Percentiles rank a stretch among this genome's conserved stretches.
Conservation (phyloP, 2,797 vertebrate species). For the Betta splendens region DNA sequence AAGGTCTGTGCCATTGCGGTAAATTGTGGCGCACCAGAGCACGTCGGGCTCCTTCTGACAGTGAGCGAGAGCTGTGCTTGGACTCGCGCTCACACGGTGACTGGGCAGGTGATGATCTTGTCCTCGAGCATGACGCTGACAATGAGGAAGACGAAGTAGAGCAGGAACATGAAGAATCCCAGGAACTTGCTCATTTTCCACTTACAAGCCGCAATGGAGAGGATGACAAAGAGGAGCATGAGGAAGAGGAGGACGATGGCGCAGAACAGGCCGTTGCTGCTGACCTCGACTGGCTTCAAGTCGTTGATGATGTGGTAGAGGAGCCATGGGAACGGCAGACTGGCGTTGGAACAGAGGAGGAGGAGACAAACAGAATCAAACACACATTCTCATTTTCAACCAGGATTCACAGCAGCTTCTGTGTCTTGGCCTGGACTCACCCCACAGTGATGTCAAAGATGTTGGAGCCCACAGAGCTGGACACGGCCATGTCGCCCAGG, state of each 20-base stretch:
- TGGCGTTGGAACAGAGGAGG: constrained; percentile 60
- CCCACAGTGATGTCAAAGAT: constrained; percentile 99
- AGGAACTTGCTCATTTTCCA: constrained; percentile 98
- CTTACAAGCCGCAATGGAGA: constrained; percentile 93
- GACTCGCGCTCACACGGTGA: constrained; percentile 85
- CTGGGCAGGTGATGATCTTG: constrained; percentile 89
- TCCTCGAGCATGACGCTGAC: constrained; percentile 96
- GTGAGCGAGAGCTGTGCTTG: constrained; percentile 2
- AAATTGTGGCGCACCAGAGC: constrained; percentile 12
- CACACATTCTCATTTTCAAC: background rate
- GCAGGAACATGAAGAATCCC: constrained; percentile 92
- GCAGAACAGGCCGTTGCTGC: constrained; percentile 98
- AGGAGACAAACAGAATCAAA: background rate
- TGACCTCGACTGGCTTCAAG: constrained; percentile 86
- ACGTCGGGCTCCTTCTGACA: constrained; percentile 1
- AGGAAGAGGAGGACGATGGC: constrained; percentile 98
- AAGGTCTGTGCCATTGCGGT: constrained; percentile 13
- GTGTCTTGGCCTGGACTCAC: constrained; percentile 78
- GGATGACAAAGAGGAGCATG: constrained; percentile 97
- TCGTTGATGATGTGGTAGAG: constrained; percentile 84
- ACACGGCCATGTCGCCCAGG: constrained; percentile 98
- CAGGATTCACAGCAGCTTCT: too few species aligned
- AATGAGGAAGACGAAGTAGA: constrained; percentile 95
- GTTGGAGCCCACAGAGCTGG: constrained; percentile 98
- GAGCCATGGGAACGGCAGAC: constrained; percentile 97